These are phyloP conservation scores for Poeciliopsis turneri DNA, from an alignment of 2,797 vertebrate genomes.

Conservation along the genomic window DNA sequence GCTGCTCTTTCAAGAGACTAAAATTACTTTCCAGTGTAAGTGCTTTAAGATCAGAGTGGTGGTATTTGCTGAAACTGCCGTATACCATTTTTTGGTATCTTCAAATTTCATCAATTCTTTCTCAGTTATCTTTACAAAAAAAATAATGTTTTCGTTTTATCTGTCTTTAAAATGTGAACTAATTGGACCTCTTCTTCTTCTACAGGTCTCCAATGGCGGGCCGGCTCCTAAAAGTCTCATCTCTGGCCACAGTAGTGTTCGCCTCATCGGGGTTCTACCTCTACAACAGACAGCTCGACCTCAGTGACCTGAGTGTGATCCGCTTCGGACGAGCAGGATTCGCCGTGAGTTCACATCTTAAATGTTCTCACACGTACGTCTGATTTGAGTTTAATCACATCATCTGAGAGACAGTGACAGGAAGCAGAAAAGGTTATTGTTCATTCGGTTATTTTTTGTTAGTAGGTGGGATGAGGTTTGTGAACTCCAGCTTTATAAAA, in stretches of 20 bases:
- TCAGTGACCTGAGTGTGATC: slow-evolving; percentile 89
- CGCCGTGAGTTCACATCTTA: slow-evolving; percentile 80
- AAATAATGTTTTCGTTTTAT: background rate
- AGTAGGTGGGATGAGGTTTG: background rate
- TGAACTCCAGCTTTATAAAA: background rate
- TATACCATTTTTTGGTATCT: background rate
- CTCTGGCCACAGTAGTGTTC: slow-evolving; percentile 79
- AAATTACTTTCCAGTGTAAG: background rate
- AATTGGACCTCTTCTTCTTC: slow-evolving; percentile 4
- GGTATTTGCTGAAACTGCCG: background rate
- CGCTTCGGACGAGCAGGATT: slow-evolving; percentile 90
- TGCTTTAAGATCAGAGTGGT: background rate
- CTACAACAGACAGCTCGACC: slow-evolving; percentile 84
- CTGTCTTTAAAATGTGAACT: background rate
- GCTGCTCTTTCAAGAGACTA: background rate
- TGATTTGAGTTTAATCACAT: background rate
- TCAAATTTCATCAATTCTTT: background rate
- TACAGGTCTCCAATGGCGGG: slow-evolving; percentile 83
- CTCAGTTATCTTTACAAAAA: background rate
- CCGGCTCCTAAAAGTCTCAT: slow-evolving; percentile 84
- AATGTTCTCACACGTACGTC: background rate
- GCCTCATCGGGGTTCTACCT: slow-evolving; percentile 88
- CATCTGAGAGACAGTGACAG: background rate
- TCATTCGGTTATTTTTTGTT: background rate
- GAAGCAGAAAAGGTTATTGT: background rate